These are phyloP conservation scores for Calypte anna DNA, from an alignment of 2,113 vertebrate genomes.

Conservation along the genomic window DNA sequence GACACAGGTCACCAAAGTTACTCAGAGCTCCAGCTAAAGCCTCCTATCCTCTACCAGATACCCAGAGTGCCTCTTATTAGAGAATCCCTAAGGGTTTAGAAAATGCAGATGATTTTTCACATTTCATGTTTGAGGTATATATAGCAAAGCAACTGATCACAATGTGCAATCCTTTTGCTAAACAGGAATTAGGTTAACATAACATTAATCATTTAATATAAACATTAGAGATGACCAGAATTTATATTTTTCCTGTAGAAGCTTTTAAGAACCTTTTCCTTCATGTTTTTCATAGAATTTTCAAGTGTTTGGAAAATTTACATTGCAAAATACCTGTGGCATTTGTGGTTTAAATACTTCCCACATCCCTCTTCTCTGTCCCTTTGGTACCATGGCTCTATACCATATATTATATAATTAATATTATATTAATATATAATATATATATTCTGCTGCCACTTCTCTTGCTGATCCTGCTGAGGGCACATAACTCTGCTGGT, in stretches of 20 bases:
- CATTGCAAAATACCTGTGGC: neutral
- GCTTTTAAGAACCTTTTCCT: neutral
- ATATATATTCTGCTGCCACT: neutral
- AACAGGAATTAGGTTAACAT: slow-evolving; percentile 24
- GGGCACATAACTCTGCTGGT: neutral
- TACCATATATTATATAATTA: neutral
- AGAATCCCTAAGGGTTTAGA: neutral
- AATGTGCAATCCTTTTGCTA: slow-evolving; percentile 22
- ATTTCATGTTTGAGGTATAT: neutral
- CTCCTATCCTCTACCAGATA: neutral
- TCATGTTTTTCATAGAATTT: neutral
- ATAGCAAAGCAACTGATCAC: neutral
- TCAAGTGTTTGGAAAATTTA: neutral
- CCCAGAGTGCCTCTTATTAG: neutral
- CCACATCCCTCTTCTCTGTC: neutral
- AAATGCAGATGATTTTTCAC: neutral
- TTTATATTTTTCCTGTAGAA: neutral
- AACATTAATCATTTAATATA: slow-evolving; percentile 6
- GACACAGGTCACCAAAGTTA: neutral
- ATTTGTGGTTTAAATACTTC: neutral
- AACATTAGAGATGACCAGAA: slow-evolving; percentile 9
- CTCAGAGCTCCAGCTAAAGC: neutral
- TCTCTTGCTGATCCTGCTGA: neutral
- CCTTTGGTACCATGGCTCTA: neutral
- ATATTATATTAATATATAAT: neutral